These are phyloP conservation scores for Eupristina koningsbergeri DNA, from an alignment of 1,140 invertebrate species.

Conservation along the genomic window DNA sequence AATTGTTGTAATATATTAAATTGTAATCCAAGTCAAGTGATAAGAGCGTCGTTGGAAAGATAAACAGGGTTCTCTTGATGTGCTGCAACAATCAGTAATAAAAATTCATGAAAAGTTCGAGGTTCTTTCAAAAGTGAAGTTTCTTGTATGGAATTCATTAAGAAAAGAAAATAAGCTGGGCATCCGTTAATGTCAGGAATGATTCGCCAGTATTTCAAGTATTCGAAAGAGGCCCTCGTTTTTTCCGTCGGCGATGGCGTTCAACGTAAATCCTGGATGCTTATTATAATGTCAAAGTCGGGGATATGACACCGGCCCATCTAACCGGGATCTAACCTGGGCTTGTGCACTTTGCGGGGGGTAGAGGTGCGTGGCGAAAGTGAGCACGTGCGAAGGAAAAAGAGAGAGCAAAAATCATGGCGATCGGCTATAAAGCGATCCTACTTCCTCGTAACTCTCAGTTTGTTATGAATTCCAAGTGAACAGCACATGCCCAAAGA, in stretches of 20 bases:
- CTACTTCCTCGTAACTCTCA: slow-evolving; percentile 54
- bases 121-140: background rate
- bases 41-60: background rate
- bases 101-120: background rate
- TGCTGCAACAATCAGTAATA: background rate
- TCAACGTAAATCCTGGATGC: too few species aligned
- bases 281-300: background rate
- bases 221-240: background rate
- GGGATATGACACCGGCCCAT: background rate
- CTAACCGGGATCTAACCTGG: background rate
- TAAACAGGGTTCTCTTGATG: background rate
- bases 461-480: slow-evolving; percentile 60
- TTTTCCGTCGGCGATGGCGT: too few species aligned
- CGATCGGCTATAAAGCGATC: slow-evolving; percentile 57
- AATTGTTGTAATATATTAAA: too few species aligned
- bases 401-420: slow-evolving; percentile 8
- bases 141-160: background rate
- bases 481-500: slow-evolving; percentile 47
- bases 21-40: background rate
- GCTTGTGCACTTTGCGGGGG: background rate
- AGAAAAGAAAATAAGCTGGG: background rate
- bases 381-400: background rate
- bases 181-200: background rate
- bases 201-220: background rate
- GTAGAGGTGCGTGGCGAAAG: background rate